phyloP scores from a whole-genome alignment of 2,888 invertebrate species.

The Eupithecia tripunctaria region DNA sequence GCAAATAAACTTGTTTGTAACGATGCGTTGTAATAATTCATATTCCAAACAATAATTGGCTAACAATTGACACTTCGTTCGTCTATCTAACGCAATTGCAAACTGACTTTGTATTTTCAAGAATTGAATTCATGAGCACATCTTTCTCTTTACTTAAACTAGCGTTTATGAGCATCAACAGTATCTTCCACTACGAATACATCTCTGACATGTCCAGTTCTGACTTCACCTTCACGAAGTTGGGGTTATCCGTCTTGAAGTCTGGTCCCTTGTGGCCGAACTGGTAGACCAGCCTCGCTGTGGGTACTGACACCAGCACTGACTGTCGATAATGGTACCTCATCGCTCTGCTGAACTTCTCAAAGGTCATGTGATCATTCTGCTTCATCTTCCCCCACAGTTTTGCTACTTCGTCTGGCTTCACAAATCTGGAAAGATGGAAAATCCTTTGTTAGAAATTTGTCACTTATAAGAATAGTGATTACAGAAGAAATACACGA shows the following conservation, averaged over 20 bases:
- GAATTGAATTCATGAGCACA: constrained; percentile 43
- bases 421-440: constrained; percentile 87
- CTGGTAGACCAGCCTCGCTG: constrained; percentile 91
- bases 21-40: not conserved
- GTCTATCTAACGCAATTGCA: constrained; percentile 24
- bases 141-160: constrained; percentile 44
- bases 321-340: constrained; percentile 92
- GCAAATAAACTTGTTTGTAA: constrained; percentile 5
- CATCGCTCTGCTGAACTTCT: constrained; percentile 96
- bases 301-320: constrained; percentile 90
- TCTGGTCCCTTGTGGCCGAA: constrained; percentile 92
- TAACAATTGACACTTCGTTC: constrained; percentile 38
- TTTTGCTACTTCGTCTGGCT: constrained; percentile 93
- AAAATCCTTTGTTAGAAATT: constrained; percentile 38
- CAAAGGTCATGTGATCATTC: constrained; percentile 95
- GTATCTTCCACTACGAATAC: constrained; percentile 65
- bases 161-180: constrained; percentile 40
- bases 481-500: not conserved
- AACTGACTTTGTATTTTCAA: constrained; percentile 7
- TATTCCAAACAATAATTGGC: constrained; percentile 20
- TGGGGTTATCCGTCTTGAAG: constrained; percentile 88
- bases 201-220: constrained; percentile 65
- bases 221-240: constrained; percentile 74
- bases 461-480: not conserved
- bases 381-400: constrained; percentile 94